phyloP scores from a whole-genome alignment of 1,140 invertebrate genomes.

The Himalopsyche phryganea region DNA sequence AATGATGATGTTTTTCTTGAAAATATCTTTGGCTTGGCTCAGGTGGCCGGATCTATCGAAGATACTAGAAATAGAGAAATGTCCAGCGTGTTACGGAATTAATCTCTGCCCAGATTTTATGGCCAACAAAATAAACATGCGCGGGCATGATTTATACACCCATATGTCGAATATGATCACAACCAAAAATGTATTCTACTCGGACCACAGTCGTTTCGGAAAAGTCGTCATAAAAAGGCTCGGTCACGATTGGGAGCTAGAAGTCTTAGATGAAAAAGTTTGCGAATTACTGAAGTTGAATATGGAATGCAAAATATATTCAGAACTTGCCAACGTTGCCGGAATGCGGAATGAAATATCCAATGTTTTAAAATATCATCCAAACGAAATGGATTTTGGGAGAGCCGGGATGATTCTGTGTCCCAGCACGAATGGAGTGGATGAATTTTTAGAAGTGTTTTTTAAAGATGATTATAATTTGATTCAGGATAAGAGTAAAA shows the following conservation, averaged over 20 bases:
- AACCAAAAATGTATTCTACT: slow-evolving; percentile 15
- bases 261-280: slow-evolving; percentile 16
- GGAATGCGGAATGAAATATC: slow-evolving; percentile 9
- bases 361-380: slow-evolving; percentile 6
- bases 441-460: slow-evolving; percentile 7
- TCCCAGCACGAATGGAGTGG: slow-evolving; percentile 14
- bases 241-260: slow-evolving; percentile 22
- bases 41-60: neutral
- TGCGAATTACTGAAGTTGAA: slow-evolving; percentile 6
- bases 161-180: slow-evolving; percentile 3
- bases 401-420: slow-evolving; percentile 21
- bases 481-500: slow-evolving; percentile 6
- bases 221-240: slow-evolving; percentile 20
- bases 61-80: slow-evolving; percentile 13
- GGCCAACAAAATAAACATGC: neutral
- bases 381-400: neutral
- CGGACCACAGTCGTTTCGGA: neutral
- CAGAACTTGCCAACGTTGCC: neutral
- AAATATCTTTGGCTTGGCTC: neutral
- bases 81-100: slow-evolving; percentile 27
- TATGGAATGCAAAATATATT: slow-evolving; percentile 7
- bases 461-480: neutral
- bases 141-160: neutral
- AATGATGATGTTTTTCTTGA: neutral
- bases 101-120: slow-evolving; percentile 12